These are phyloP conservation scores for Cercopithecus diana DNA, from an alignment of 2,797 vertebrate genomes.

Conservation along the genomic window DNA sequence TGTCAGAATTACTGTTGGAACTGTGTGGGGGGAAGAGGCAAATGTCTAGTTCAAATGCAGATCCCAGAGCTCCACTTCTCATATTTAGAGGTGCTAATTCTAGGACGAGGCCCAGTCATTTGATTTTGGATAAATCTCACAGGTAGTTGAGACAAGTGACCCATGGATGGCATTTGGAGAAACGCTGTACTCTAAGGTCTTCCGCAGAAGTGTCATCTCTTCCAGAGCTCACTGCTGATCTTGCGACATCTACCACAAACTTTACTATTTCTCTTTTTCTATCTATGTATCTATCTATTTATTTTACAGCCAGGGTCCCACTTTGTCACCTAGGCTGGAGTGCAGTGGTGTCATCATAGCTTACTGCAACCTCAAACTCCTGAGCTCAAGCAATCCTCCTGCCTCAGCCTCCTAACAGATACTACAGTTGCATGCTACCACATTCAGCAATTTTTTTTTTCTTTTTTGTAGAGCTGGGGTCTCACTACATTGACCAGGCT, in stretches of 20 bases:
- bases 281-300: too few relatives aligned
- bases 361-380: too few relatives aligned
- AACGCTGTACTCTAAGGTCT: not conserved
- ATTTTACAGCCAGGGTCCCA: too few relatives aligned
- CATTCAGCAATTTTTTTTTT: too few relatives aligned
- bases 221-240: not conserved
- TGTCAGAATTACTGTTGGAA: not conserved
- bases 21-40: not conserved
- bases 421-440: too few relatives aligned
- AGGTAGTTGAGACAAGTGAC: not conserved
- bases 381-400: too few relatives aligned
- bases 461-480: too few relatives aligned
- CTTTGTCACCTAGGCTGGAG: too few relatives aligned
- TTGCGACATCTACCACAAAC: not conserved
- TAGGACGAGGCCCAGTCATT: not conserved
- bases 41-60: not conserved
- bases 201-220: not conserved
- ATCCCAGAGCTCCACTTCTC: not conserved
- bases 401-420: too few relatives aligned
- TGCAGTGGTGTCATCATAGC: too few relatives aligned
- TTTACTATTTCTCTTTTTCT: too few relatives aligned
- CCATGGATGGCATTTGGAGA: not conserved
- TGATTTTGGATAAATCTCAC: not conserved
- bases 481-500: too few relatives aligned
- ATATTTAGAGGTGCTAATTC: not conserved